Base-by-base conservation (phyloP, 2,797 vertebrate species). In the Pseudomugil gertrudae region DNA sequence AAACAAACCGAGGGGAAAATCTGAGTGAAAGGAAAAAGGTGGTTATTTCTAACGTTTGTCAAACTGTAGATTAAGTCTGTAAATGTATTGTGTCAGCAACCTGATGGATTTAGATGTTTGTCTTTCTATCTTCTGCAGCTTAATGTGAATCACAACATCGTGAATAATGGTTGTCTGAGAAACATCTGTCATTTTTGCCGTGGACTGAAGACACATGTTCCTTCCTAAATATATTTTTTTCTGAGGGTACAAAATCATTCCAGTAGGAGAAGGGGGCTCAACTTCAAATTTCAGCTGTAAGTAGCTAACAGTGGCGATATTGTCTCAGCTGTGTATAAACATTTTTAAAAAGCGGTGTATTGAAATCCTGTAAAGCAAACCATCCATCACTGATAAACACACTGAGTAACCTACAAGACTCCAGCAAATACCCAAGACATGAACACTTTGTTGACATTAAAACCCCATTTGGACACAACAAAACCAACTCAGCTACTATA, bases 11-110 rank as follows among this genome's bases (percentile, higher is more conserved):
- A 35, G 21, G 40, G 51, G 43, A 78, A 61, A 69, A 71, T 53
- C 64, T 2, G 47, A 53, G 5, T 0, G 3, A 68, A 65, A 57
- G 24, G 48, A 29, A 48, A 76, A 52, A 32, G 53, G 26, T 50
- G 26, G 43, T 24, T 33, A 59, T 64, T 67, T 79, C 53, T 50
- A 78, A 63, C 64, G 54, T 38, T 38, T 71, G 58, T 84, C 63
- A n/a, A 84, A 72, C 63, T 81, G 77, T 82, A 87, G 60, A 85
- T 72, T 69, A 73, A 61, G 69, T 71, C 72, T 89, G 86, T 90
- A 83, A 58, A 83, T 83, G 45, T 79, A 26, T 56, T 65, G 43
- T 47, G 64, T 82, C 69, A 72, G 72, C 68, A 73, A 81, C 78
- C 58, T 35, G 64, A 67, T 73, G 85, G 78, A 63, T 59, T 61